phyloP scores from a whole-genome alignment of 2,888 invertebrate genomes.

The Hyles lineata region DNA sequence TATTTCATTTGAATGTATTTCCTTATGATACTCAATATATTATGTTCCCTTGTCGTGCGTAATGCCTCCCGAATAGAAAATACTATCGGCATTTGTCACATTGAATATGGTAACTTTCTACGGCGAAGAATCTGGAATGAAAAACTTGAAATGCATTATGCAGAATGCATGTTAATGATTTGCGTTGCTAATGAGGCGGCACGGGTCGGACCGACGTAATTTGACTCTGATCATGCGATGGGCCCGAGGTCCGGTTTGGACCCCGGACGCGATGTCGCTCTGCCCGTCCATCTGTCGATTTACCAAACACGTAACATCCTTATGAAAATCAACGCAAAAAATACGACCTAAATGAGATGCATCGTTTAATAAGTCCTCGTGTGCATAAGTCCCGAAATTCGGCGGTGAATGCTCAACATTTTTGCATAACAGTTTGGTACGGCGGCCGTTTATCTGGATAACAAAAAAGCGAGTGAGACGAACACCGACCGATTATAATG shows the following conservation, averaged over 20 bases:
- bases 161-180: slow-evolving; percentile 55
- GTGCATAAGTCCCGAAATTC: slow-evolving; percentile 40
- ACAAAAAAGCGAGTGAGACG: slow-evolving; percentile 71
- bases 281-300: slow-evolving; percentile 36
- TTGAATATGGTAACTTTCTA: not conserved
- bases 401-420: slow-evolving; percentile 34
- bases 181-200: slow-evolving; percentile 74
- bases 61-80: slow-evolving; percentile 48
- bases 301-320: slow-evolving; percentile 27
- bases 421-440: slow-evolving; percentile 66
- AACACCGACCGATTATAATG: slow-evolving; percentile 80
- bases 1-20: slow-evolving; percentile 65
- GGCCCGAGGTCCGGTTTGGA: slow-evolving; percentile 39
- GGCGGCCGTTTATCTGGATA: slow-evolving; percentile 62
- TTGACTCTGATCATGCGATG: slow-evolving; percentile 52
- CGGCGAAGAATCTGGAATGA: not conserved
- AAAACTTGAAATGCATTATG: slow-evolving; percentile 39
- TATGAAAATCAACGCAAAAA: slow-evolving; percentile 27
- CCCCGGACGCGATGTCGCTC: slow-evolving; percentile 43
- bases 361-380: slow-evolving; percentile 33
- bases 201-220: slow-evolving; percentile 63
- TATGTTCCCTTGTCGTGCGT: slow-evolving; percentile 53
- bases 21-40: slow-evolving; percentile 61
- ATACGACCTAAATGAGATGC: slow-evolving; percentile 32
- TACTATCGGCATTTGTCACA: slow-evolving; percentile 34